Evolutionary conservation across 2,797 vertebrate genomes (phyloP).

Genomic region (Acipenser oxyrinchus): DNA sequence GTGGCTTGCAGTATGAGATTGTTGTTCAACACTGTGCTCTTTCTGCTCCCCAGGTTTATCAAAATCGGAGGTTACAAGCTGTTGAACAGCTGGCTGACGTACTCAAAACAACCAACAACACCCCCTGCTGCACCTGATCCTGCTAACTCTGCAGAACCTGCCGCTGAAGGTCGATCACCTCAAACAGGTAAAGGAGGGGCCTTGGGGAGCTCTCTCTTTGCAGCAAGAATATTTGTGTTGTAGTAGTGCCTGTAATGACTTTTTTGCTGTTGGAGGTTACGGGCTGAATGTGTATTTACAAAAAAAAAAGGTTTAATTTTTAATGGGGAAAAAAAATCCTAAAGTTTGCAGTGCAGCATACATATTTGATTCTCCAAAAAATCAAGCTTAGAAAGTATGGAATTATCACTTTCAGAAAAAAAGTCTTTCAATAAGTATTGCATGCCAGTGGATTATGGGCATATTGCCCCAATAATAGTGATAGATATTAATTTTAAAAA

Average conservation of each 20-base stretch:
- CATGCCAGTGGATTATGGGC: no score
- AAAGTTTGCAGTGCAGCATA: no score
- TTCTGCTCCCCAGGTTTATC: slow-evolving; percentile 67
- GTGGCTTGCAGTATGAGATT: background rate
- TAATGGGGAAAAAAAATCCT: no score
- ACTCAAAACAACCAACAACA: slow-evolving; percentile 82
- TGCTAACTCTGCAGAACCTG: slow-evolving; percentile 84
- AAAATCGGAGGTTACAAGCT: slow-evolving; percentile 83
- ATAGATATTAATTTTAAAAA: no score
- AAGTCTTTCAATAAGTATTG: no score
- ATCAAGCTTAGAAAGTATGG: no score
- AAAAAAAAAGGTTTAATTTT: no score
- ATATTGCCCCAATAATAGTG: no score
- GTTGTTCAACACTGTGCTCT: background rate
- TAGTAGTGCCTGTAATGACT: background rate
- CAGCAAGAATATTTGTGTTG: no score
- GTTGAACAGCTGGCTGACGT: slow-evolving; percentile 86
- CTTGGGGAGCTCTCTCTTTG: no score
- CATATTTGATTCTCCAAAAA: no score
- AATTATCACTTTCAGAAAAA: no score
- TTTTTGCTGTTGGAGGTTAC: background rate
- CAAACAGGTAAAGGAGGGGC: slow-evolving; percentile 68
- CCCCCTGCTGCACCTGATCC: slow-evolving; percentile 84
- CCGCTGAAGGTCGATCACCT: slow-evolving; percentile 91
- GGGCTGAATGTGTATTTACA: background rate